Base-by-base conservation (phyloP, 2,113 vertebrate species). In the Thalassarche chlororhynchos region DNA sequence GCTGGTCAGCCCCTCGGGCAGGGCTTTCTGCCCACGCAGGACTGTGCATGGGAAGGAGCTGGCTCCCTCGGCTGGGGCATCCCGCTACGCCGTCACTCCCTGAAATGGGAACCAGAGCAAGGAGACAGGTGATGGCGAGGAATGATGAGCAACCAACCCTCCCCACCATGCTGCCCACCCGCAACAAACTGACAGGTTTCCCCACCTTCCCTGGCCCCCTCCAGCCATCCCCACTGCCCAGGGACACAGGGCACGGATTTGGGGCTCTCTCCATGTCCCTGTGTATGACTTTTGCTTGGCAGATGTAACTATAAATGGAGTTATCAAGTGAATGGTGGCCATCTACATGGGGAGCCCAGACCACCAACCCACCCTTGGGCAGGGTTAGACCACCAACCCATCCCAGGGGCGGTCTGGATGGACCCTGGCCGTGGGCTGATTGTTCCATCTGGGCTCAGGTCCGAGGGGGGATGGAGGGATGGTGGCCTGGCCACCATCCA, bases 71-170 rank as follows among this genome's bases (percentile, higher is more conserved):
- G 26, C 14, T 0, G 2, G 36, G 12, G 12, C 23, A 69, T 69
- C 44, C 24, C 3, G 2, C 51, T 16, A 8, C 1, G 0, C 20
- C 0, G 1, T n/a, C 2, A 0, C 25, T 71, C 34, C 49, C 77
- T 83, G 84, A 40, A 89, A 65, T 5, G 21, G 36, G 34, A 85
- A 70, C 24, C 65, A 24, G 75, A 81, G 32, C 23, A 20, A n/a
- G 28, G 55, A 51, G 10, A 15, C 3, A 3, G n/a, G 11, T 11
- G 42, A 28, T 14, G 42, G 58, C 42, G 42, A 71, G 17, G 29
- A 42, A 42, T 17, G n/a, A 26, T 14, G 44, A 75, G 20, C 28
- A 38, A 29, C 9, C 40, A 65, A 13, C 9, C 25, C 40, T 36
- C 14, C 9, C 14, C 34, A 34, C 20, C 36, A 12, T 4, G 11